These are phyloP conservation scores for Proteles cristata DNA, from an alignment of 2,113 vertebrate genomes.

Conservation along the genomic window DNA sequence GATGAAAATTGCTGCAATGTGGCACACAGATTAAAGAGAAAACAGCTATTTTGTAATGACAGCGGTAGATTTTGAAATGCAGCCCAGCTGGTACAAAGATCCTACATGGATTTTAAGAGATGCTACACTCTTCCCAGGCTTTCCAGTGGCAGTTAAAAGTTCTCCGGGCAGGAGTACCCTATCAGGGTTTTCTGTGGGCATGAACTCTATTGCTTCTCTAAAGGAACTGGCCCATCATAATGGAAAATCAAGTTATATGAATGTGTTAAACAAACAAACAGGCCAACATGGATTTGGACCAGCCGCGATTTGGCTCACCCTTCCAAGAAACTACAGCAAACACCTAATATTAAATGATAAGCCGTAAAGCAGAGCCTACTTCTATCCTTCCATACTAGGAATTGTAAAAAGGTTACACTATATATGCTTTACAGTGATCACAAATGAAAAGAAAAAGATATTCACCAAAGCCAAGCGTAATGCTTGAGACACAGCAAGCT, in stretches of 20 bases:
- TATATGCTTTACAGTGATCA: background rate
- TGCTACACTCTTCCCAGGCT: background rate
- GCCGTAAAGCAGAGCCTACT: background rate
- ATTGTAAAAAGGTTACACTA: background rate
- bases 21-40: constrained; percentile 80
- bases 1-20: constrained; percentile 82
- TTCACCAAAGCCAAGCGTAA: background rate
- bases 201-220: background rate
- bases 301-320: background rate
- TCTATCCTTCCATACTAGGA: background rate
- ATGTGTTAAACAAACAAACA: background rate
- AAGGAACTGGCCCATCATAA: background rate
- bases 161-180: background rate
- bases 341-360: background rate
- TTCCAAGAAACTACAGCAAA: background rate
- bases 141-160: background rate
- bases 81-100: constrained; percentile 75
- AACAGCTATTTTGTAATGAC: constrained; percentile 78
- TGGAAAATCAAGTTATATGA: background rate
- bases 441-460: background rate
- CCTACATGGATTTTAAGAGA: constrained; percentile 72
- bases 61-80: constrained; percentile 75
- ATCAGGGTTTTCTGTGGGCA: background rate
- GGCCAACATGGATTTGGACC: background rate
- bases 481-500: background rate